Base-by-base conservation (phyloP, 2,113 vertebrate genomes). In the Isichthys henryi region DNA sequence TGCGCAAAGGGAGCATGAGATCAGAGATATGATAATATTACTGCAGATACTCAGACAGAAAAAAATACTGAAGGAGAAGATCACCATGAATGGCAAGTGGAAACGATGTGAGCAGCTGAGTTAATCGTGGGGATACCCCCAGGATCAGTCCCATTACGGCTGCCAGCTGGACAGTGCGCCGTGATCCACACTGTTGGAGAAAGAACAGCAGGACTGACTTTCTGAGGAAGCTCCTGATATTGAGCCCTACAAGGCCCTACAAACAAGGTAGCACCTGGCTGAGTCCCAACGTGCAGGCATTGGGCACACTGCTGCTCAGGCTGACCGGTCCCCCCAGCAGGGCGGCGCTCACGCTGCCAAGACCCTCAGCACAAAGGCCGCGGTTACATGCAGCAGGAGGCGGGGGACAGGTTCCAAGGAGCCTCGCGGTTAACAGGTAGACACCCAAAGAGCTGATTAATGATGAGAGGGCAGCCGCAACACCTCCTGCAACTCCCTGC, bases 41-140 rank as follows among this genome's bases (percentile, higher is more conserved):
- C 45, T n/a, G 46, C 2, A 62, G 35, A 23, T 15, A 31, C 3
- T 3, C 11, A 27, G 19, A 23, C 23, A n/a, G 62, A 27, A n/a
- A 19, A n/a, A 82, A 23, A 85, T 5, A 52, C 43, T 43, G 66
- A 46, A 4, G 49, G n/a, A 89, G 90, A 90, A 39, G 43, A 74
- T 92, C 91, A 97, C 97, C 97, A 0, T 96, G 95, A 85, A 97
- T 92, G 0, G 94, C 95, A 89, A 96, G 89, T 0, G 97, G 97
- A 86, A 97, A 93, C 66, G 49, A 90, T 48, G 94, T 93, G 56
- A 97, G 93, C 50, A 97, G 49, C 89, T 95, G 94, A 15, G 94
- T 93, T 89, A 97, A 90, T 74, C 92, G 92, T 0, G 96, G 96
- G 50, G 97, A 97, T 91, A 95, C 88, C 58, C 97, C 97, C 74